phyloP scores from a whole-genome alignment of 1,140 invertebrate species.

The Meloidogyne hapla region DNA sequence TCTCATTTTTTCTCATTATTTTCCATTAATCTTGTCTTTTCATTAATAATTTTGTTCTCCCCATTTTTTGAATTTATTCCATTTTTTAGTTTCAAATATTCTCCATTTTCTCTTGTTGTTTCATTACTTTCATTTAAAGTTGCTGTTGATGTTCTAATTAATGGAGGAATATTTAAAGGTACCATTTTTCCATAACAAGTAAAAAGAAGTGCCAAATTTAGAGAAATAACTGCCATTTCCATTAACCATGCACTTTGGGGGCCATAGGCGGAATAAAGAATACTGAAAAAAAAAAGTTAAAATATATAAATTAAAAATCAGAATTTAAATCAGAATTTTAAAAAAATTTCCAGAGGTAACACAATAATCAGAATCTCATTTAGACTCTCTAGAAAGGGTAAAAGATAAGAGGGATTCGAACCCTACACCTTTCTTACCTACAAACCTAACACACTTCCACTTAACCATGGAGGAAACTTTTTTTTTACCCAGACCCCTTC shows the following conservation, averaged over 20 bases:
- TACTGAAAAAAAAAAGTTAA: slow-evolving; percentile 39
- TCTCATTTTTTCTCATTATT: not conserved
- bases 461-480: no score
- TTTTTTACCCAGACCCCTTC: no score
- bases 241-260: slow-evolving; percentile 32
- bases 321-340: not conserved
- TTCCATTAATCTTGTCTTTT: not conserved
- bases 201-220: slow-evolving; percentile 37
- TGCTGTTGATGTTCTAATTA: slow-evolving; percentile 5
- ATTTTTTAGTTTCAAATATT: not conserved
- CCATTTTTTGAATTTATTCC: not conserved
- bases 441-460: no score
- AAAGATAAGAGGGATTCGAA: no score
- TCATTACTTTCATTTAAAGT: not conserved
- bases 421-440: no score
- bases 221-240: slow-evolving; percentile 34
- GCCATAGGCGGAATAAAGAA: slow-evolving; percentile 37
- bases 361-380: not conserved
- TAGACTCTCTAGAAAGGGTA: not conserved
- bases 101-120: not conserved
- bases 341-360: not conserved
- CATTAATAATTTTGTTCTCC: not conserved
- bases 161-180: slow-evolving; percentile 9
- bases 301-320: no score
- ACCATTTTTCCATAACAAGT: slow-evolving; percentile 37